Evolutionary conservation across 1,140 invertebrate genomes (phyloP).

Genomic region (Reticulitermes speratus): DNA sequence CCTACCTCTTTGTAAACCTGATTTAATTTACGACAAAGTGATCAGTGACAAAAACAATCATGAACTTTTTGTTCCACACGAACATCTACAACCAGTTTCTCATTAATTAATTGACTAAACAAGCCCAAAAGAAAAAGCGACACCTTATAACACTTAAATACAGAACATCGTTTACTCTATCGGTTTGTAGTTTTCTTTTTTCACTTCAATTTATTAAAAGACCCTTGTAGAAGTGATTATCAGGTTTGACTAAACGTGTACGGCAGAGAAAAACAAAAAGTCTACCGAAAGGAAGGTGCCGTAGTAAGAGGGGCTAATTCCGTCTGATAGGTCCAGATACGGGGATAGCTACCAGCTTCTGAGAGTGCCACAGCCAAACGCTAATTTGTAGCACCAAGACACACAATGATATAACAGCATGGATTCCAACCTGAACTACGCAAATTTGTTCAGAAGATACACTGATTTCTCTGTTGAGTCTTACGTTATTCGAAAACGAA

Average conservation of each 20-base stretch:
- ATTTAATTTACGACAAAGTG: neutral
- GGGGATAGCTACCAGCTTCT: neutral
- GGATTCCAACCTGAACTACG: no score
- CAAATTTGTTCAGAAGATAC: no score
- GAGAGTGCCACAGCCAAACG: neutral
- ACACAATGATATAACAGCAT: no score
- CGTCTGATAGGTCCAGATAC: neutral
- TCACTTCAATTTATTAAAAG: constrained; percentile 7
- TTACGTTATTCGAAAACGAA: no score
- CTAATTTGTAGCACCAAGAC: neutral
- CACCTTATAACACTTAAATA: neutral
- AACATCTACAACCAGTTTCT: neutral
- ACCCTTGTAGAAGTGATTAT: neutral
- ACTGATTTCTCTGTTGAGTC: no score
- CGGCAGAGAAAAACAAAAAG: neutral
- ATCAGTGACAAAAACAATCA: neutral
- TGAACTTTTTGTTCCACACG: neutral
- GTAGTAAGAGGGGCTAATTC: neutral
- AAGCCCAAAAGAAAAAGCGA: neutral
- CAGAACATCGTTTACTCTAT: neutral
- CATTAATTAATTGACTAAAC: neutral
- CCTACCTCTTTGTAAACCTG: neutral
- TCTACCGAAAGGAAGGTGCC: neutral
- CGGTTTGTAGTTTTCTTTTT: neutral
- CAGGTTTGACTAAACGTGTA: neutral